Percentiles rank a stretch among this genome's conserved stretches.
Evolutionary conservation across 2,113 vertebrate species (phyloP).

Genomic region (Lota lota): DNA sequence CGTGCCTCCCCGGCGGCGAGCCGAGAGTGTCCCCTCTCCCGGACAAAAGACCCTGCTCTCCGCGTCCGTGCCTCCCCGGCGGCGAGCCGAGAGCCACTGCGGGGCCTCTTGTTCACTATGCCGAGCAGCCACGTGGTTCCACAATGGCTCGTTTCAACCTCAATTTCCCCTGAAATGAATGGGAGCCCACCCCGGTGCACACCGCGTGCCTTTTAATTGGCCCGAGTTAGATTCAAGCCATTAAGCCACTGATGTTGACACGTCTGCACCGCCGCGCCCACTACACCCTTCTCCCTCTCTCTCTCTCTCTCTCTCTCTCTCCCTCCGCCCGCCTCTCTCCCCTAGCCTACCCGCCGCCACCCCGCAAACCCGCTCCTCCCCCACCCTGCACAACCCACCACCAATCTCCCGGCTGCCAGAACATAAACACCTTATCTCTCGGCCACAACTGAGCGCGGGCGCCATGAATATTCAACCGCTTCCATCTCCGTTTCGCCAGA

Average conservation of each 20-base stretch:
- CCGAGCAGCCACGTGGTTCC: slow-evolving; percentile 66
- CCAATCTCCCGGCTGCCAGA: slow-evolving; percentile 37
- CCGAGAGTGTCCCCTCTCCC: slow-evolving; percentile 25
- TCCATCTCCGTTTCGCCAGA: slow-evolving; percentile 57
- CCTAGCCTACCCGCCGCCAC: slow-evolving; percentile 8
- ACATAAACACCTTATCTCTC: slow-evolving; percentile 68
- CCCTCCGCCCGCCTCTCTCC: neutral
- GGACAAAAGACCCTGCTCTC: slow-evolving; percentile 53
- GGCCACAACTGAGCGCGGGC: slow-evolving; percentile 48
- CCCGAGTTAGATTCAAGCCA: slow-evolving; percentile 72
- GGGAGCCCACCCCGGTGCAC: slow-evolving; percentile 63
- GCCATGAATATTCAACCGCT: slow-evolving; percentile 70
- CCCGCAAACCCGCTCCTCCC: slow-evolving; percentile 3
- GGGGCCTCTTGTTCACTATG: slow-evolving; percentile 52
- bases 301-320: slow-evolving; percentile 9
- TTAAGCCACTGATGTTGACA: slow-evolving; percentile 77
- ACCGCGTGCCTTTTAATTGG: slow-evolving; percentile 72
- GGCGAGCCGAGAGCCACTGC: slow-evolving; percentile 42
- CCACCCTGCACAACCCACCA: slow-evolving; percentile 8
- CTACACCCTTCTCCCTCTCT: slow-evolving; percentile 18
- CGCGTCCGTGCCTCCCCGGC: slow-evolving; percentile 38
- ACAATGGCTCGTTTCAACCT: slow-evolving; percentile 77
- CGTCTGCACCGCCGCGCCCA: slow-evolving; percentile 47
- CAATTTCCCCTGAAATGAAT: slow-evolving; percentile 76
- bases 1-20: slow-evolving; percentile 22